Conservation (phyloP, 2,797 vertebrate genomes). For the Borostomias antarcticus region DNA sequence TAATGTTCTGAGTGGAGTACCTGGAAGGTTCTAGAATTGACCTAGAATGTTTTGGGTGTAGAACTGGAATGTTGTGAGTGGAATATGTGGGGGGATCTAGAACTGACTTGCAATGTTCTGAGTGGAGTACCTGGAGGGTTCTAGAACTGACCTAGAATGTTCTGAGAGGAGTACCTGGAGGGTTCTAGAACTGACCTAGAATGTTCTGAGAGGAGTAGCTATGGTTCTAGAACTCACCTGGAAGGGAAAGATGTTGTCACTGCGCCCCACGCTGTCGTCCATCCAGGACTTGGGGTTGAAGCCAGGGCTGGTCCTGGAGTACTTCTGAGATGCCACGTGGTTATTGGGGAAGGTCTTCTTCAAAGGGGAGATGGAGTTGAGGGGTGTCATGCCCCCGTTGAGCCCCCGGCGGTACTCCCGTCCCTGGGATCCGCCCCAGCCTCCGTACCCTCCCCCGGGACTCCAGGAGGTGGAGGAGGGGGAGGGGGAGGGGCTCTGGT, state of each 20-base stretch:
- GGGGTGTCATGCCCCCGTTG: conserved; percentile 93
- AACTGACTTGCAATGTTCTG: background rate
- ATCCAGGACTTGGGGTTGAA: conserved; percentile 99
- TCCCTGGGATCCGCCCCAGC: conserved; percentile 96
- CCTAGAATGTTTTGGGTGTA: background rate
- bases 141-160: background rate
- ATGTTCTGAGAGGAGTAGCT: background rate
- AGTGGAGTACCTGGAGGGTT: background rate
- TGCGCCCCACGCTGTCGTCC: conserved; percentile 92
- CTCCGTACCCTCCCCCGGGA: conserved; percentile 92
- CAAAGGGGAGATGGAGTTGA: conserved; percentile 97
- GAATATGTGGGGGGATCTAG: background rate
- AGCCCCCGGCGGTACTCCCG: conserved; percentile 95
- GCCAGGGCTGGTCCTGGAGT: conserved; percentile 90
- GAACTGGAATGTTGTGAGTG: too few species aligned
- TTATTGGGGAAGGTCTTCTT: conserved; percentile 99
- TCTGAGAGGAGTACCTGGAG: background rate
- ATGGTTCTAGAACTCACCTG: conserved; percentile 82
- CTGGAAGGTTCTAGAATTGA: background rate
- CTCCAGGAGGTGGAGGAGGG: conserved; percentile 96
- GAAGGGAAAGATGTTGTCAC: conserved; percentile 98
- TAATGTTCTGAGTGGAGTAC: background rate
- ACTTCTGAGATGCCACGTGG: conserved; percentile 97
- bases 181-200: background rate
- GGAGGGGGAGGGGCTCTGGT: conserved; percentile 96